Evolutionary conservation across 2,888 invertebrate species (phyloP).

Genomic region (Mimas tiliae): DNA sequence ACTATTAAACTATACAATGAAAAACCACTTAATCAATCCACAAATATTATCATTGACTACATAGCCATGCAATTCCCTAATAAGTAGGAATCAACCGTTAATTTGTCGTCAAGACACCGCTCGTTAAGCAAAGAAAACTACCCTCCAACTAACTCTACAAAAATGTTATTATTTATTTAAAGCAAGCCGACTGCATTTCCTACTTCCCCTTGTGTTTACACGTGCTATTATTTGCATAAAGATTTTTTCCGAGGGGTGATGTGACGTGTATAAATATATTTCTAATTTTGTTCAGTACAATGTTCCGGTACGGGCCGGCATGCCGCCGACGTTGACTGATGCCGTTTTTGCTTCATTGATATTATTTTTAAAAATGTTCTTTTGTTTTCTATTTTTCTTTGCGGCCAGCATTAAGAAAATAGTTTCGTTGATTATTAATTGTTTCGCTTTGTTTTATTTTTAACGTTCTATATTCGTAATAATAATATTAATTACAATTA

Average conservation of each 20-base stretch:
- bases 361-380: conserved; percentile 46
- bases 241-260: conserved; percentile 72
- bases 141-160: conserved; percentile 14
- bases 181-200: conserved; percentile 49
- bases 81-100: conserved; percentile 3
- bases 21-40: no score
- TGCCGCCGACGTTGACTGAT: conserved; percentile 73
- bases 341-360: conserved; percentile 68
- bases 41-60: no score
- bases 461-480: no score
- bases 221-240: conserved; percentile 83
- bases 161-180: conserved; percentile 51
- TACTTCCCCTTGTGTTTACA: conserved; percentile 77
- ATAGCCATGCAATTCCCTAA: no score
- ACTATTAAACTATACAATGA: no score
- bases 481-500: no score
- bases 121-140: conserved; percentile 23
- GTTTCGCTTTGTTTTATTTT: not conserved
- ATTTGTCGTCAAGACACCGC: conserved; percentile 15
- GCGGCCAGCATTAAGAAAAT: conserved; percentile 4
- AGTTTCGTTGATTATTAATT: conserved; percentile 1
- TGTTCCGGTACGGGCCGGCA: conserved; percentile 69
- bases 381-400: conserved; percentile 18
- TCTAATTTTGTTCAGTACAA: conserved; percentile 76
- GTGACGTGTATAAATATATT: conserved; percentile 80